Percentiles rank a stretch among this genome's conserved stretches.
Evolutionary conservation across 2,888 invertebrate species (phyloP).

Genomic region (Ceriagrion tenellum): DNA sequence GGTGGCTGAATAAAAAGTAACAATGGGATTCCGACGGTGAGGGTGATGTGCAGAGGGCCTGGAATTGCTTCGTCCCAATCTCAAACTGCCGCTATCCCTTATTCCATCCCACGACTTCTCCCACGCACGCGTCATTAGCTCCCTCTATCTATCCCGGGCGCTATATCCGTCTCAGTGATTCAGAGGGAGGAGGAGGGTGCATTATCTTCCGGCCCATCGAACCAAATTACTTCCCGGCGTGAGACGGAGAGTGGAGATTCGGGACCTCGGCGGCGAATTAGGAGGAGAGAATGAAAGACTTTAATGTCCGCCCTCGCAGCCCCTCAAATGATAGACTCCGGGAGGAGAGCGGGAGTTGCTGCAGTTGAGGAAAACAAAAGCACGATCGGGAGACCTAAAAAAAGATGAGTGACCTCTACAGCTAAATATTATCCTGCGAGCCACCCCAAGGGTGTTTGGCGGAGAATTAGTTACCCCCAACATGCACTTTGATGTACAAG

Average conservation of each 20-base stretch:
- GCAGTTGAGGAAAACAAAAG: not conserved
- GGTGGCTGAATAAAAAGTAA: no score
- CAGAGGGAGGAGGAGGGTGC: not conserved
- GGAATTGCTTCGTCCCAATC: no score
- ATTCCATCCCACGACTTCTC: not conserved
- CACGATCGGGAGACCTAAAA: not conserved
- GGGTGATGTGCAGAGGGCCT: no score
- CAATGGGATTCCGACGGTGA: no score
- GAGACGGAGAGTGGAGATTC: not conserved
- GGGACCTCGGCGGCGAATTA: not conserved
- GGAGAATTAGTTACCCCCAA: no score
- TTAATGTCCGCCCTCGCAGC: not conserved
- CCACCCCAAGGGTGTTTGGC: no score
- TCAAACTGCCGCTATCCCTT: not conserved
- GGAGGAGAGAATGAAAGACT: not conserved
- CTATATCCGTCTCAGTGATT: not conserved
- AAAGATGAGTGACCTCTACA: not conserved
- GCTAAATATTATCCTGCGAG: no score
- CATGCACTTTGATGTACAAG: no score
- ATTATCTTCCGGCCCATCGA: slow-evolving; percentile 24
- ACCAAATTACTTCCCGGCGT: not conserved
- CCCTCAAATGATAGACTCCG: slow-evolving; percentile 12
- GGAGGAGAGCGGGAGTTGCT: not conserved
- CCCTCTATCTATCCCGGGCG: not conserved
- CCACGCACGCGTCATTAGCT: not conserved